phyloP scores from a whole-genome alignment of 2,797 vertebrate species.

The Amniataba percoides region DNA sequence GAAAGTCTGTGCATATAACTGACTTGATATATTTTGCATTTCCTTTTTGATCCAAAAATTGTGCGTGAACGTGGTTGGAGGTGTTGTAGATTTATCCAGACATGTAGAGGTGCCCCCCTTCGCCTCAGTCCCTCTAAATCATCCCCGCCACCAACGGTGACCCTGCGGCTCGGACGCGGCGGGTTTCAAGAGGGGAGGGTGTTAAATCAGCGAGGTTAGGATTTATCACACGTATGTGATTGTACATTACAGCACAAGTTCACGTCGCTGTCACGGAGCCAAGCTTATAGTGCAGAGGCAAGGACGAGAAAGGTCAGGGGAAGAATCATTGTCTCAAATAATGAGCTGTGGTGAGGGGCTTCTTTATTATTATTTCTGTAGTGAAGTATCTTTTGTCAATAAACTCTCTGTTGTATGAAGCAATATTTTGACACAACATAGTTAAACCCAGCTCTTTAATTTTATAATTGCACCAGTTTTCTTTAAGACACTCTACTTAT shows the following conservation, averaged over 20 bases:
- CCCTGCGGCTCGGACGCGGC: constrained; percentile 57
- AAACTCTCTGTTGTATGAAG: neutral
- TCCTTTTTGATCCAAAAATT: constrained; percentile 24
- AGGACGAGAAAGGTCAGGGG: constrained; percentile 71
- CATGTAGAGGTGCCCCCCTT: constrained; percentile 31
- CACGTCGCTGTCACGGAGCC: constrained; percentile 59
- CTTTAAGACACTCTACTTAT: neutral
- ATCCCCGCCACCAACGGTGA: constrained; percentile 52
- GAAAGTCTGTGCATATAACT: neutral
- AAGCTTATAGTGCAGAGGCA: constrained; percentile 55
- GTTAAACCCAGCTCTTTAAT: constrained; percentile 13
- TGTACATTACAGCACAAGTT: constrained; percentile 74
- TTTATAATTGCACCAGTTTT: constrained; percentile 25
- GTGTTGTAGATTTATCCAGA: constrained; percentile 48
- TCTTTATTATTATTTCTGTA: neutral
- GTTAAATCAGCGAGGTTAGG: constrained; percentile 68
- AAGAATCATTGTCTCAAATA: constrained; percentile 45
- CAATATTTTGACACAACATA: neutral
- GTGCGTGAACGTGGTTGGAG: constrained; percentile 33
- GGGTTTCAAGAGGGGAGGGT: constrained; percentile 45
- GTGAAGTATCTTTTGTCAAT: constrained; percentile 1
- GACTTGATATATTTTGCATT: neutral
- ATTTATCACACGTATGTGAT: constrained; percentile 77
- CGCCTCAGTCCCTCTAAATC: constrained; percentile 59
- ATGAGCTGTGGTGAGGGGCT: neutral